phyloP scores from a whole-genome alignment of 1,140 invertebrate genomes.

The Tetramorium parvispinum region DNA sequence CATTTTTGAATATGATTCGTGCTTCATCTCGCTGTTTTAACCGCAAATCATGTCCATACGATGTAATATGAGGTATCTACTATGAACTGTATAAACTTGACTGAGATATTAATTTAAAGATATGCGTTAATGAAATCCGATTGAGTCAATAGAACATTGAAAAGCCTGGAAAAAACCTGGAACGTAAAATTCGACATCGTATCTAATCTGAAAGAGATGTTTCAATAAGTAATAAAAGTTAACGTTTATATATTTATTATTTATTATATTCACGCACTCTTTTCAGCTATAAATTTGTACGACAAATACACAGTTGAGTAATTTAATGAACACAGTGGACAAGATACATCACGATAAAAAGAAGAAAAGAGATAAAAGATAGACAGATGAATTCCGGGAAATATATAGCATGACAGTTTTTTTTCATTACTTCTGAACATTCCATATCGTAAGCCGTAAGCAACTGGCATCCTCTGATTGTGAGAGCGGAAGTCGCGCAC shows the following conservation, averaged over 20 bases:
- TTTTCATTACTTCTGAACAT: conserved; percentile 24
- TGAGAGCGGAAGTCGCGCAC: conserved; percentile 5
- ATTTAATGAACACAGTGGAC: not conserved
- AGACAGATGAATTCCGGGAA: not conserved
- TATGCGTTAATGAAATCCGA: not conserved
- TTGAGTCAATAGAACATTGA: not conserved
- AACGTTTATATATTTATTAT: too few relatives aligned
- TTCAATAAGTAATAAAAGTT: not conserved
- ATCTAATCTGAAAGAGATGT: not conserved
- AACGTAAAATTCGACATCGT: not conserved
- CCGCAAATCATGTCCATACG: not conserved
- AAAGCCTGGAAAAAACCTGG: not conserved
- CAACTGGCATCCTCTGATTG: conserved; percentile 23
- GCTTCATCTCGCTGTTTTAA: not conserved
- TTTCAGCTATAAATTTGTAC: not conserved
- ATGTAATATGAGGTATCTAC: not conserved
- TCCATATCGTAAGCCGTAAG: conserved; percentile 41
- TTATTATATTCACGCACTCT: not conserved
- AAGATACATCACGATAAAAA: not conserved
- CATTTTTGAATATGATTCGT: conserved; percentile 11
- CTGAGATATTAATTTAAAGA: not conserved
- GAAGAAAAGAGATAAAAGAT: not conserved
- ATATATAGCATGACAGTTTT: not conserved
- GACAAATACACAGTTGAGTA: not conserved
- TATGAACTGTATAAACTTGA: not conserved